phyloP scores from a whole-genome alignment of 2,797 vertebrate genomes.

The Protonibea diacanthus region DNA sequence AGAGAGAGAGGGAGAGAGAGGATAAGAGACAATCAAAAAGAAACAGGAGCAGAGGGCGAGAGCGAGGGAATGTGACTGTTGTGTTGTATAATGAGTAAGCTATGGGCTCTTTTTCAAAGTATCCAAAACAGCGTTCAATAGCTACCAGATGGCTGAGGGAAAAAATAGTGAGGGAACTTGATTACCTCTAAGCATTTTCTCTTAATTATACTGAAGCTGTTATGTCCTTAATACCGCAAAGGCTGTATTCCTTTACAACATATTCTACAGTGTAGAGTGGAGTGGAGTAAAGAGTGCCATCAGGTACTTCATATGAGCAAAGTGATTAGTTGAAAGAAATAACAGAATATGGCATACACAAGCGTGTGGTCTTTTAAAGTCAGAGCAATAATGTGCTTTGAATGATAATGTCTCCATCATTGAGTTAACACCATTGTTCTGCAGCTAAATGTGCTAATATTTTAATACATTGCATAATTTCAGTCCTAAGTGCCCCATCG shows the following conservation, averaged over 20 bases:
- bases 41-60: conserved; percentile 28
- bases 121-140: conserved; percentile 74
- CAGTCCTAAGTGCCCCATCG: conserved; percentile 35
- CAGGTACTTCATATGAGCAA: conserved; percentile 41
- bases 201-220: conserved; percentile 65
- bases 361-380: conserved; percentile 36
- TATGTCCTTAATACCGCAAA: conserved; percentile 56
- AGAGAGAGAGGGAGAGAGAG: conserved; percentile 25
- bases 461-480: conserved; percentile 56
- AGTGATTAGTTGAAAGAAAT: conserved; percentile 50
- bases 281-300: conserved; percentile 47
- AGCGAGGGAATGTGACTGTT: conserved; percentile 56
- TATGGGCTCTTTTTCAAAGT: conserved; percentile 70
- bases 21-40: conserved; percentile 43
- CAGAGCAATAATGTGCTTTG: conserved; percentile 36
- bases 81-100: conserved; percentile 66
- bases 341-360: conserved; percentile 18
- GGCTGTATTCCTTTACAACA: conserved; percentile 41
- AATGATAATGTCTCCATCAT: conserved; percentile 37
- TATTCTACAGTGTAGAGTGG: conserved; percentile 29
- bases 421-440: conserved; percentile 32
- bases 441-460: conserved; percentile 56
- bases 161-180: conserved; percentile 64
- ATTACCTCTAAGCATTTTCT: conserved; percentile 75
- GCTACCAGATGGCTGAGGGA: conserved; percentile 75